Percentiles rank a stretch among this genome's conserved stretches.
Evolutionary conservation across 2,888 invertebrate genomes (phyloP).

Genomic region (Cantharis rufa): DNA sequence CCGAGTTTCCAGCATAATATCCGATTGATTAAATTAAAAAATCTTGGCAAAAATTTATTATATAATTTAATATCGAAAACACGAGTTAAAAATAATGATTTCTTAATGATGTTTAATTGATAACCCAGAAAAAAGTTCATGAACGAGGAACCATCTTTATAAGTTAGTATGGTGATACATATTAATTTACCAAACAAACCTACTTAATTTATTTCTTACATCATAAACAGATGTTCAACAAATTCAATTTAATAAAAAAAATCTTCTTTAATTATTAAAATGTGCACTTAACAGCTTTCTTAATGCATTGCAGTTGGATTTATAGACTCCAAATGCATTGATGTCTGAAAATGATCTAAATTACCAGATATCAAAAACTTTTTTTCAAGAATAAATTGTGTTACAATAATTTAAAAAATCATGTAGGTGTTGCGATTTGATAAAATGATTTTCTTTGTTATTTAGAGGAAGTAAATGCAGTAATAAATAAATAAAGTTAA

Average conservation of each 20-base stretch:
- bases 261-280: not conserved
- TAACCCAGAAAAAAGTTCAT: slow-evolving; percentile 29
- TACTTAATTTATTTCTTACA: slow-evolving; percentile 15
- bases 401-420: not conserved
- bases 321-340: not conserved
- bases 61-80: not conserved
- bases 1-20: not conserved
- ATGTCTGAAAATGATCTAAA: not conserved
- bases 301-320: not conserved
- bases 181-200: slow-evolving; percentile 12
- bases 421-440: not conserved
- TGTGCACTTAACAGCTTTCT: not conserved
- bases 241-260: slow-evolving; percentile 5
- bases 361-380: too few relatives aligned
- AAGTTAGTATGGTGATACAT: not conserved
- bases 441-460: not conserved
- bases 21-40: not conserved
- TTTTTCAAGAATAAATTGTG: too few relatives aligned
- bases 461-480: not conserved
- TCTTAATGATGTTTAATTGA: slow-evolving; percentile 33
- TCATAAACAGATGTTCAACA: slow-evolving; percentile 16
- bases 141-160: slow-evolving; percentile 10
- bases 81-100: not conserved
- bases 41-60: not conserved
- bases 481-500: not conserved